Evolutionary conservation across 2,797 vertebrate species (phyloP), one percentile per base, ranked within the genome.

Genomic region (Cryptoprocta ferox): DNA sequence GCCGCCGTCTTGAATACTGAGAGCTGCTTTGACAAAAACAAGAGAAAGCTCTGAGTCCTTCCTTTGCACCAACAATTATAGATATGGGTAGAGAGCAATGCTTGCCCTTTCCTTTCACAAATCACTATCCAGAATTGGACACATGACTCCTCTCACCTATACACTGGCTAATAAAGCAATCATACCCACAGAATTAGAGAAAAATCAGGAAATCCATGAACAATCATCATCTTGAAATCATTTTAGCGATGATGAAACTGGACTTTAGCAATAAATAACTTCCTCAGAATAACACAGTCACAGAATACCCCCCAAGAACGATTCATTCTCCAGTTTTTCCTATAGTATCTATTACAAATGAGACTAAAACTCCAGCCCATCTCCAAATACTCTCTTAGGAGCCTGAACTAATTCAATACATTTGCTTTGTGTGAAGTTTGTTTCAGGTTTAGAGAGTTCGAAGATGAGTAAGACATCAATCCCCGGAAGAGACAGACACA

Each of bases 381-480:
- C 50, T 35, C 16, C 50, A 56, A 70, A 10, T 45, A 7, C 9
- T 32, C 30, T 86, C 78, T 68, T n/a, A 21, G 63, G 48, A 48
- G n/a, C 35, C 15, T 14, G 37, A 93, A 81, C 45, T 88, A 70
- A 85, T 87, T 39, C 63, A 97, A 28, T 39, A 16, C 4, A 28
- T 91, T 91, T 68, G 30, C 28, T 93, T 92, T 79, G 13, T 24
- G 32, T 53, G 83, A 92, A 11, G 59, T n/a, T 30, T 68, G 9
- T 63, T 95, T 80, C 42, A 90, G 30, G 18, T 65, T 50, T 39
- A 80, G n/a, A 82, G 14, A 9, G 16, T 88, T 97, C 63, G 81
- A 73, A 85, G 66, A 93, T 82, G 59, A 95, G 13, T 53, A 65
- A 95, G 75, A 65, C 37, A 88, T 84, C 63, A 91, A 24, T 75